Conservation (phyloP, 2,888 invertebrate genomes). For the Chrysolina haemoptera region DNA sequence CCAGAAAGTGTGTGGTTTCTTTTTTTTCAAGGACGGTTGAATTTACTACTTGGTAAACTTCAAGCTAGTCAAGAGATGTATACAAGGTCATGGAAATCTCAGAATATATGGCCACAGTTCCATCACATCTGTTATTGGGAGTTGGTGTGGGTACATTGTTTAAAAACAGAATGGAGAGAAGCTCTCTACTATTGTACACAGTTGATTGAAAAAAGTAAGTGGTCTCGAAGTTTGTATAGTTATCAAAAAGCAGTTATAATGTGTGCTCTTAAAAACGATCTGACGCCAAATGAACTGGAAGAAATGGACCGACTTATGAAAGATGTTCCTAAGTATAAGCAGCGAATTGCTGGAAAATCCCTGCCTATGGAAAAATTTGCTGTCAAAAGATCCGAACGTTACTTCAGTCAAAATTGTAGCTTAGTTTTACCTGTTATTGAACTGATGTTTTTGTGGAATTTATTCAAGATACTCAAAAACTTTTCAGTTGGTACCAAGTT, state of each 20-base stretch:
- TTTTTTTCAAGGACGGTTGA: constrained; percentile 90
- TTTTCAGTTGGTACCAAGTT: constrained; percentile 75
- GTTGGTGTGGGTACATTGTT: constrained; percentile 88
- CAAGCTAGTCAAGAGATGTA: constrained; percentile 83
- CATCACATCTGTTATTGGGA: constrained; percentile 97
- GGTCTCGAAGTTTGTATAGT: constrained; percentile 93
- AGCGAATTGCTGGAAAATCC: constrained; percentile 95
- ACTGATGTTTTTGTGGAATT: constrained; percentile 93
- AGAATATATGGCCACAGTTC: constrained; percentile 90
- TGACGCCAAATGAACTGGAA: constrained; percentile 70
- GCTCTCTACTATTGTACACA: constrained; percentile 81
- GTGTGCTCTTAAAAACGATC: constrained; percentile 78
- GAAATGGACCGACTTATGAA: constrained; percentile 80
- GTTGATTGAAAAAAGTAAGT: constrained; percentile 85
- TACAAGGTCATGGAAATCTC: constrained; percentile 85
- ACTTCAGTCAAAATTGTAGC: constrained; percentile 79
- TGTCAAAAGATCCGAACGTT: constrained; percentile 87
- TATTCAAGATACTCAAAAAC: constrained; percentile 86
- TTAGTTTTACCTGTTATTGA: constrained; percentile 89
- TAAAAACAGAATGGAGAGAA: constrained; percentile 83
- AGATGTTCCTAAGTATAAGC: constrained; percentile 86
- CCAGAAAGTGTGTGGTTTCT: constrained; percentile 93
- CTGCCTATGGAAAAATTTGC: constrained; percentile 98
- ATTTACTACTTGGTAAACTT: constrained; percentile 85
- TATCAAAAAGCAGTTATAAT: constrained; percentile 91